Evolutionary conservation across 1,140 invertebrate species (phyloP).

Genomic region (Rhysida immarginata): DNA sequence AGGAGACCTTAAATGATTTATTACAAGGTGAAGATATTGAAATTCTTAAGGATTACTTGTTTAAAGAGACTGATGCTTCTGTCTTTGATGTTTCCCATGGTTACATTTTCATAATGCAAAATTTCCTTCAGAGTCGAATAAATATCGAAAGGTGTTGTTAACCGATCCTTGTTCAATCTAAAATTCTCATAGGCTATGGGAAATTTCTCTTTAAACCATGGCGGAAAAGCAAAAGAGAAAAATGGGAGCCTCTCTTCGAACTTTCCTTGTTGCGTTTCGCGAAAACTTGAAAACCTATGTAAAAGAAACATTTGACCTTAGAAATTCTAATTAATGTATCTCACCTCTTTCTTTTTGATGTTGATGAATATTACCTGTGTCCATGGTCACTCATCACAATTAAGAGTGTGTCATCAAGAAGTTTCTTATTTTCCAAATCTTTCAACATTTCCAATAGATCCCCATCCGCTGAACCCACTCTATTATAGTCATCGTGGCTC

Average conservation of each 20-base stretch:
- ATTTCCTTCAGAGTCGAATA: slow-evolving; percentile 50
- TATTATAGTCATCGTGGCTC: slow-evolving; percentile 63
- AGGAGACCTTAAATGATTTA: too few species aligned
- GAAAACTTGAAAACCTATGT: too few species aligned
- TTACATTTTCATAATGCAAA: slow-evolving; percentile 34
- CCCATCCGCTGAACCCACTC: slow-evolving; percentile 55
- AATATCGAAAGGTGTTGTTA: slow-evolving; percentile 72
- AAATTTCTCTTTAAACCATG: slow-evolving; percentile 42
- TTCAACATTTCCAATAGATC: slow-evolving; percentile 41
- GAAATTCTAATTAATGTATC: too few species aligned
- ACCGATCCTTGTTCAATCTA: slow-evolving; percentile 42
- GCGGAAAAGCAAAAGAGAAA: slow-evolving; percentile 60
- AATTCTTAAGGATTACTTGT: too few species aligned
- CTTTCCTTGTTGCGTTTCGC: slow-evolving; percentile 73
- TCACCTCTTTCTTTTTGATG: too few species aligned
- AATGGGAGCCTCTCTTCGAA: slow-evolving; percentile 75
- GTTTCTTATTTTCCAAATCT: slow-evolving; percentile 40
- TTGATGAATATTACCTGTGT: too few species aligned
- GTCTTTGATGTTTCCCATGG: slow-evolving; percentile 35
- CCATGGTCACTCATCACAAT: slow-evolving; percentile 81
- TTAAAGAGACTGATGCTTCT: slow-evolving; percentile 54
- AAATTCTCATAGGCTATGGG: slow-evolving; percentile 48
- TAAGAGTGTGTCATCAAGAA: slow-evolving; percentile 59
- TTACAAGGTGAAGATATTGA: too few species aligned
- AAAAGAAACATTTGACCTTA: too few species aligned